Base-by-base conservation (phyloP, 2,113 vertebrate genomes). In the Cinclus cinclus region DNA sequence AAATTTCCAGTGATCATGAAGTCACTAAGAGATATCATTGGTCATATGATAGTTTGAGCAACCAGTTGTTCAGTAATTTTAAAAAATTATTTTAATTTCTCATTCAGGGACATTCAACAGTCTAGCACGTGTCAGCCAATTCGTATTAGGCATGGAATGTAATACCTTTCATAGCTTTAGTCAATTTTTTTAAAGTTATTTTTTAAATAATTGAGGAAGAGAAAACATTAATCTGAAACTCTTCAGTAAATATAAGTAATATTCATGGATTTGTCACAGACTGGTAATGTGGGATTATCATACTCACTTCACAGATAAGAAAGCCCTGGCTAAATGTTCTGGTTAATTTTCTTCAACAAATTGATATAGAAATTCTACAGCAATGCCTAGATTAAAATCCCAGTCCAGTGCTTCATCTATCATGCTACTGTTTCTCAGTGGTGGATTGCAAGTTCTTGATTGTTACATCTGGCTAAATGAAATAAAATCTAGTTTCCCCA, bases 401-500 rank as follows among this genome's bases (percentile, higher is more conserved):
- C 69, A 88, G 41, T 35, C 30, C 56, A n/a, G n/a, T 46, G 35
- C 44, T 86, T 95, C 68, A 64, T 93, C 59, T n/a, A 60, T 74
- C 33, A 67, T 30, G 16, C 81, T 78, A 64, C 22, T 52, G 37
- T 94, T 96, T 93, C 93, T 70, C 79, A 93, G 13, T 58, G 35
- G 62, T 53, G 27, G 21, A 87, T 87, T 87, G 69, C 84, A 87
- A 94, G 15, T 52, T 89, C 75, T 86, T 86, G 88, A 90, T 77
- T 78, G 42, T 90, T 90, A 50, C 63, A 86, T 71, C 47, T 78
- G 64, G 37, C 35, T 90, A 88, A 93, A 92, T 22, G 22, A 94
- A 95, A 93, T 55, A 83, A 86, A 94, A 90, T 63, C 63, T 74
- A 44, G 44, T 86, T 95, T 94, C 75, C 47, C 37, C 20, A 62